phyloP scores from a whole-genome alignment of 2,113 vertebrate genomes.

The Odontesthes bonariensis region DNA sequence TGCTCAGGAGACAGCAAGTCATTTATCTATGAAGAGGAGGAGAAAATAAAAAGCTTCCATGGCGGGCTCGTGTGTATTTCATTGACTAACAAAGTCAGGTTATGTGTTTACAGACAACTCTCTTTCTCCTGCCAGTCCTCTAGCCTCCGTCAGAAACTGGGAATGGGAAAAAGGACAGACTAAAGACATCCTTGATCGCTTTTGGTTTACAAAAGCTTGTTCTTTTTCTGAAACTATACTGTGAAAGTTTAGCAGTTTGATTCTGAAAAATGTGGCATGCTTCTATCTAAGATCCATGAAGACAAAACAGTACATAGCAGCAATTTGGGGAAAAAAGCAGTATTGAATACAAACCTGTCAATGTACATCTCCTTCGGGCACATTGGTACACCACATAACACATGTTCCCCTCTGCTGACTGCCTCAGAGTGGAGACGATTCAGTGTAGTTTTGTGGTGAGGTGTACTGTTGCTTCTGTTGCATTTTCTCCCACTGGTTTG shows the following conservation, averaged over 20 bases:
- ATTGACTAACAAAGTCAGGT: constrained; percentile 82
- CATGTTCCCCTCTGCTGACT: constrained; percentile 69
- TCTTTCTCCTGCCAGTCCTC: constrained; percentile 66
- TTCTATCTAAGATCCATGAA: neutral
- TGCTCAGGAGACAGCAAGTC: constrained; percentile 77
- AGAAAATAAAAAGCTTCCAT: constrained; percentile 80
- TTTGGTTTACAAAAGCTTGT: neutral
- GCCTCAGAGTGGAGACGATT: constrained; percentile 58
- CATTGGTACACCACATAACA: constrained; percentile 79
- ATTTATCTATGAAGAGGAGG: constrained; percentile 82
- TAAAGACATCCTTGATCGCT: constrained; percentile 28
- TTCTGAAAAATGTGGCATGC: neutral
- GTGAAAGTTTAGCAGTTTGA: neutral
- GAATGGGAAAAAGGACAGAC: constrained; percentile 13
- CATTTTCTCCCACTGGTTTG: constrained; percentile 86
- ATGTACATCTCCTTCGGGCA: constrained; percentile 68
- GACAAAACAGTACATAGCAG: constrained; percentile 29
- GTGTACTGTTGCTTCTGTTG: constrained; percentile 81
- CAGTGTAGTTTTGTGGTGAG: constrained; percentile 79
- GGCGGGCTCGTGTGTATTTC: constrained; percentile 76
- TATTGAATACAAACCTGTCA: constrained; percentile 54
- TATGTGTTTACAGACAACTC: constrained; percentile 74
- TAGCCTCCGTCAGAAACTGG: constrained; percentile 35
- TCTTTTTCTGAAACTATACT: constrained; percentile 3
- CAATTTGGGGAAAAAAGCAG: constrained; percentile 48